Percentiles rank a stretch among this genome's conserved stretches.
Conservation (phyloP, 2,888 invertebrate genomes). For the Coronaproctus castanopsis region DNA sequence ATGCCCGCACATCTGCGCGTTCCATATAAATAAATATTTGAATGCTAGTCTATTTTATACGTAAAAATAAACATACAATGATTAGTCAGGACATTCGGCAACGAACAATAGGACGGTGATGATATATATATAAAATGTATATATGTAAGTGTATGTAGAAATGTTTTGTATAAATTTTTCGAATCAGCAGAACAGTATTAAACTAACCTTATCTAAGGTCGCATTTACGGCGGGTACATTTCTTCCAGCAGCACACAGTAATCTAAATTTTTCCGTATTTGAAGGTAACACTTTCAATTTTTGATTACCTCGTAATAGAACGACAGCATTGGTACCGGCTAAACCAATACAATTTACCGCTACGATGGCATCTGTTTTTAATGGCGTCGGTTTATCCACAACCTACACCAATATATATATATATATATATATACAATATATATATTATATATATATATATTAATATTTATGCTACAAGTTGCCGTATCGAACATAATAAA, state of each 20-base stretch:
- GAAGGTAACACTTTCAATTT: neutral
- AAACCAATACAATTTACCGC: neutral
- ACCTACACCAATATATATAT: neutral
- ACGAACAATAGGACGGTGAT: too few relatives aligned
- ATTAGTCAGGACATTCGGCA: too few relatives aligned
- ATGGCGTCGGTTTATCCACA: neutral
- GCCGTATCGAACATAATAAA: too few relatives aligned
- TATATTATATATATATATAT: neutral
- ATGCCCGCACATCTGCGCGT: too few relatives aligned
- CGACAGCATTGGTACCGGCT: neutral
- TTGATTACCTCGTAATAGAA: neutral
- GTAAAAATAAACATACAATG: too few relatives aligned
- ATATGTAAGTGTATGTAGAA: too few relatives aligned
- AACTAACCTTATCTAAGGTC: neutral
- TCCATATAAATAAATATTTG: too few relatives aligned
- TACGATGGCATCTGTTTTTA: neutral
- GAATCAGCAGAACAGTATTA: too few relatives aligned
- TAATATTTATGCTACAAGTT: too few relatives aligned
- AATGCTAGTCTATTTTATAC: too few relatives aligned
- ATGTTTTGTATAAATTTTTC: too few relatives aligned
- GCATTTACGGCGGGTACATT: neutral
- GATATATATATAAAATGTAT: too few relatives aligned
- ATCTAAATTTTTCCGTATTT: neutral
- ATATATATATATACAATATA: neutral
- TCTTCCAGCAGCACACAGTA: neutral